Percentiles rank a stretch among this genome's conserved stretches.
These are phyloP conservation scores for Coregonus ussuriensis DNA, from an alignment of 2,797 vertebrate species.

Conservation along the genomic window DNA sequence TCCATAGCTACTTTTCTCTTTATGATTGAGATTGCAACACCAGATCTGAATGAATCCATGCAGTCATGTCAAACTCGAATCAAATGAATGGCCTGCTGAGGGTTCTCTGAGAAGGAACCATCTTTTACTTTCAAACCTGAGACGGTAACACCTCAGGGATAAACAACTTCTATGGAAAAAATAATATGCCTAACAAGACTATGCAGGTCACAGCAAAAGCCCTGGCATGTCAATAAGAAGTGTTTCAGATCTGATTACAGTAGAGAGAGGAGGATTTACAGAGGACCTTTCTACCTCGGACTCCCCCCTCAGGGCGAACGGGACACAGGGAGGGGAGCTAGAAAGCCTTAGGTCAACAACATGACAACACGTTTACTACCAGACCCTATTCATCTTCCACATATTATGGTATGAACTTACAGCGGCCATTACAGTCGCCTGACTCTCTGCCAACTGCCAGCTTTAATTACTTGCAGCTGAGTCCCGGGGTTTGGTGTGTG, in stretches of 20 bases:
- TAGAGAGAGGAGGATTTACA: constrained; percentile 49
- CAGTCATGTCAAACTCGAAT: background rate
- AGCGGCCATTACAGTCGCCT: constrained; percentile 71
- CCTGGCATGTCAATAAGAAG: constrained; percentile 37
- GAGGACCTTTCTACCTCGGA: constrained; percentile 42
- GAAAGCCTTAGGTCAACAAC: constrained; percentile 69
- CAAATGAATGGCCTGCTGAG: constrained; percentile 7
- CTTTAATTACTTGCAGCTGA: constrained; percentile 80
- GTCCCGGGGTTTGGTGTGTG: constrained; percentile 71
- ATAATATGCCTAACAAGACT: constrained; percentile 16
- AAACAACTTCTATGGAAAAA: constrained; percentile 18
- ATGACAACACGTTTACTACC: constrained; percentile 70
- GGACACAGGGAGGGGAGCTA: constrained; percentile 42
- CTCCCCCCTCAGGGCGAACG: constrained; percentile 43
- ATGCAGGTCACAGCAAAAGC: constrained; percentile 49
- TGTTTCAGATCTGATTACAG: constrained; percentile 57
- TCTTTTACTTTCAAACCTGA: constrained; percentile 12
- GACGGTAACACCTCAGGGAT: constrained; percentile 5
- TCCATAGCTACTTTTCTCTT: background rate
- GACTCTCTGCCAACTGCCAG: constrained; percentile 75
- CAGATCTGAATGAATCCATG: background rate
- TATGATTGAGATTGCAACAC: background rate
- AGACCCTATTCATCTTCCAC: constrained; percentile 70
- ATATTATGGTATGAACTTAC: constrained; percentile 73
- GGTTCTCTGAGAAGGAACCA: background rate